Evolutionary conservation across 2,888 invertebrate species (phyloP), one percentile per base, ranked within the genome.

Genomic region (Aethes cnicana): DNA sequence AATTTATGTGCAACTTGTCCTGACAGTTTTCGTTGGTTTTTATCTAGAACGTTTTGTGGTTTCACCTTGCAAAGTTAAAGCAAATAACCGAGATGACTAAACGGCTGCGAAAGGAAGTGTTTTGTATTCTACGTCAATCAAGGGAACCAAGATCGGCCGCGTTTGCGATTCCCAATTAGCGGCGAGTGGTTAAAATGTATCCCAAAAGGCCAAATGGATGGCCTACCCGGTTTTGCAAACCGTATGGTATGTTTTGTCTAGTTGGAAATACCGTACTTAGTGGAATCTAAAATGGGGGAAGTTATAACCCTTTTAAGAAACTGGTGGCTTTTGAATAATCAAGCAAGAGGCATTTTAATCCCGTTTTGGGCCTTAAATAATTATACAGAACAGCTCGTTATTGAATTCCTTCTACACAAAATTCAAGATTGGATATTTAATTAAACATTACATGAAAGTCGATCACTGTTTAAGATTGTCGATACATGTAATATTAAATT

Each of bases 401-500:
- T n/a, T n/a, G n/a, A n/a, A n/a, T n/a, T n/a, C n/a, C n/a, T n/a
- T n/a, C 9, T 16, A 14, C 16, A 37, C 9, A 11, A n/a, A 37
- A 37, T 5, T n/a, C 18, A 28, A 28, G 18, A 12, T 39, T n/a
- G n/a, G 37, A 47, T 37, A 47, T 47, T 47, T 47, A 17, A 39
- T 39, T 39, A 47, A 39, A 16, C 3, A 20, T 9, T 18, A 6
- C 9, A 8, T 4, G 3, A 46, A 39, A 32, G 32, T 33, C 26
- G 30, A 14, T 5, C 23, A 20, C 37, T 32, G 39, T n/a, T n/a
- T 46, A 16, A 30, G 20, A 39, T 26, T 46, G 39, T 46, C 46
- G 52, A 39, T 46, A 46, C 37, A n/a, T n/a, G n/a, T n/a, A 46
- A 39, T 39, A 52, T 46, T 52, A 52, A 52, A 46, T 52, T 46